Evolutionary conservation across 2,113 vertebrate genomes (phyloP).

Genomic region (Xiphias gladius): DNA sequence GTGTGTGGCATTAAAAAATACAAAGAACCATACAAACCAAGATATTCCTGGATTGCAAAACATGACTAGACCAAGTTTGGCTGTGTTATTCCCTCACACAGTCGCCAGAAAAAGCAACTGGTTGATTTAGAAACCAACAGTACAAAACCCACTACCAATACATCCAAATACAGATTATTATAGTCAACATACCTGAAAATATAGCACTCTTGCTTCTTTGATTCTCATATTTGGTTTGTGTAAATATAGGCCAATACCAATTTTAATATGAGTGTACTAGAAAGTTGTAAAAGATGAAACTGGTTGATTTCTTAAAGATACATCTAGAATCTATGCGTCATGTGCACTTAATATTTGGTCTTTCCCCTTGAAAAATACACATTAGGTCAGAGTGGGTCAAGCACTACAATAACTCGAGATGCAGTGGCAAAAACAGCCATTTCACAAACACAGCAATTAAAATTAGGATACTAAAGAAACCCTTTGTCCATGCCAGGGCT

Average conservation of each 20-base stretch:
- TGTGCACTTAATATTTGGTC: conserved; percentile 43
- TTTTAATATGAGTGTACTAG: background rate
- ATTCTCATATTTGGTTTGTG: conserved; percentile 42
- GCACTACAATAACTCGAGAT: conserved; percentile 65
- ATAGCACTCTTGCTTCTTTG: conserved; percentile 26
- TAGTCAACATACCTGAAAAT: conserved; percentile 67
- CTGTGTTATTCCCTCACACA: conserved; percentile 40
- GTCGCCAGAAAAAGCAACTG: conserved; percentile 35
- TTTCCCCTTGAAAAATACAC: conserved; percentile 52
- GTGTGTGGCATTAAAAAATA: conserved; percentile 60
- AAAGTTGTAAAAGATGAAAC: conserved; percentile 48
- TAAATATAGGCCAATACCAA: conserved; percentile 27
- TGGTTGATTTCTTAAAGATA: conserved; percentile 23
- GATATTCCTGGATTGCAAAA: conserved; percentile 50
- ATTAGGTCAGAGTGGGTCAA: conserved; percentile 51
- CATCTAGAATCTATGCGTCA: conserved; percentile 39
- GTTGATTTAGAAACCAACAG: conserved; percentile 48
- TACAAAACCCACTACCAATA: conserved; percentile 57
- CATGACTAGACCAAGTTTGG: conserved; percentile 47
- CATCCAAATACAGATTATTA: conserved; percentile 55
- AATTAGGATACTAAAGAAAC: conserved; percentile 49
- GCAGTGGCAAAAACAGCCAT: conserved; percentile 60
- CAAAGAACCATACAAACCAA: conserved; percentile 47
- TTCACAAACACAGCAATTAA: conserved; percentile 69
- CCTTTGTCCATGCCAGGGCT: conserved; percentile 55